A percentile compares a stretch with the other conserved stretches of the same genome.
phyloP scores from a whole-genome alignment of 2,888 invertebrate species.

The Listrodromus nycthemerus region DNA sequence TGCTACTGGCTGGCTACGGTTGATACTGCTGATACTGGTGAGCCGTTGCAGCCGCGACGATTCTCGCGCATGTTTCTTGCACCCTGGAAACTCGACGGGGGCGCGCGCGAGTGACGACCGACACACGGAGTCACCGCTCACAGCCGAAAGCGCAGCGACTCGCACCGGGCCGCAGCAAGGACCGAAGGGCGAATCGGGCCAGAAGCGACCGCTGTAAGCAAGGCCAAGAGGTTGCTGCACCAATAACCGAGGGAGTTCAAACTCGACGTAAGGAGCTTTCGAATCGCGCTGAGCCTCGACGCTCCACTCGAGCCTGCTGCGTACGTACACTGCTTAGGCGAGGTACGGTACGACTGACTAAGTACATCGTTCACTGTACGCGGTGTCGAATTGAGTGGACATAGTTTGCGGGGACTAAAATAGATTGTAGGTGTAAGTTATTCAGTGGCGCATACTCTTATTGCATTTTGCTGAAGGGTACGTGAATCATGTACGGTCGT shows the following conservation, averaged over 20 bases:
- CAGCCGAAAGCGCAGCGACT: conserved; percentile 30
- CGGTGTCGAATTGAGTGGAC: conserved; percentile 6
- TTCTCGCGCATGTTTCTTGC: conserved; percentile 63
- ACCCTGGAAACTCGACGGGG: conserved; percentile 42
- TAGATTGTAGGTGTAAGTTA: conserved; percentile 25
- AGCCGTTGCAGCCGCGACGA: conserved; percentile 31
- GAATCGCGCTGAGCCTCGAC: conserved; percentile 36
- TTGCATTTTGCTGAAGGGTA: background rate
- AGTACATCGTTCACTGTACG: background rate
- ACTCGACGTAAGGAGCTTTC: conserved; percentile 61
- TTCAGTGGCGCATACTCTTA: background rate
- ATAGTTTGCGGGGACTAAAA: conserved; percentile 4
- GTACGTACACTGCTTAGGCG: background rate
- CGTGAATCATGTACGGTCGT: background rate
- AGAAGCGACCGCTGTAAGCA: background rate
- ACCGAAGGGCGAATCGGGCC: background rate
- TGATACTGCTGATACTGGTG: conserved; percentile 4
- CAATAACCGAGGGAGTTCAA: conserved; percentile 30
- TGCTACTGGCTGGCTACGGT: conserved; percentile 22
- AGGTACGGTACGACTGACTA: background rate
- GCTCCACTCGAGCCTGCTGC: conserved; percentile 17
- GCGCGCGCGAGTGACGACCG: background rate
- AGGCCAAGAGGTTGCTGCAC: conserved; percentile 13
- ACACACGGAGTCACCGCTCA: background rate
- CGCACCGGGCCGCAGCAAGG: background rate